A percentile compares a stretch with the other conserved stretches of the same genome.
phyloP scores from a whole-genome alignment of 2,888 invertebrate genomes.

The Noctua fimbriata region DNA sequence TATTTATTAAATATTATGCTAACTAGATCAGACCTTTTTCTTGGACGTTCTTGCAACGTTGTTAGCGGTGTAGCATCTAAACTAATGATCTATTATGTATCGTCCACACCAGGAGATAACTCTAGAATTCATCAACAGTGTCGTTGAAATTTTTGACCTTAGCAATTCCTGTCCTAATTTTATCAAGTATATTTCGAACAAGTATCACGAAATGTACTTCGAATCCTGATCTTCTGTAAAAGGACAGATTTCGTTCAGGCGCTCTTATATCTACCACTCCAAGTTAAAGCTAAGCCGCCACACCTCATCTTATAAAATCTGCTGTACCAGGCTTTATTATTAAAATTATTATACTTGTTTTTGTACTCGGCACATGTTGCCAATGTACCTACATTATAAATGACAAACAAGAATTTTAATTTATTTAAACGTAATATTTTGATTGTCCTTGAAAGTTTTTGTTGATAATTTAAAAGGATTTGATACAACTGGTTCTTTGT shows the following conservation, averaged over 20 bases:
- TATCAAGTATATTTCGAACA: background rate
- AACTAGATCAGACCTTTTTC: background rate
- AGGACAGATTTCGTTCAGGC: background rate
- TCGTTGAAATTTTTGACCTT: too few species aligned
- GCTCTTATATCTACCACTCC: background rate
- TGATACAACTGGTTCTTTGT: constrained; percentile 7
- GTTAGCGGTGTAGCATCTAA: background rate
- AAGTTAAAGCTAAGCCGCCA: too few species aligned
- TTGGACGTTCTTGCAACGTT: constrained; percentile 4
- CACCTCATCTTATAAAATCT: background rate
- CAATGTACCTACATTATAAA: background rate
- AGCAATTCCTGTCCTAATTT: background rate
- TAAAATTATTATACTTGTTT: background rate
- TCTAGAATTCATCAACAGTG: too few species aligned
- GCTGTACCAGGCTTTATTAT: background rate
- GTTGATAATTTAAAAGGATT: constrained; percentile 13
- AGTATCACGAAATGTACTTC: background rate
- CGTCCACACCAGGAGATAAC: background rate
- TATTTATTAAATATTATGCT: constrained; percentile 4
- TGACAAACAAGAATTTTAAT: constrained; percentile 8
- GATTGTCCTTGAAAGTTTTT: constrained; percentile 34
- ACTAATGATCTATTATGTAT: background rate
- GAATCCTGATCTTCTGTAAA: background rate
- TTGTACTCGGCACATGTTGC: background rate
- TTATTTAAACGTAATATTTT: background rate